phyloP scores from a whole-genome alignment of 2,113 vertebrate species.

The Cyrtonyx montezumae region DNA sequence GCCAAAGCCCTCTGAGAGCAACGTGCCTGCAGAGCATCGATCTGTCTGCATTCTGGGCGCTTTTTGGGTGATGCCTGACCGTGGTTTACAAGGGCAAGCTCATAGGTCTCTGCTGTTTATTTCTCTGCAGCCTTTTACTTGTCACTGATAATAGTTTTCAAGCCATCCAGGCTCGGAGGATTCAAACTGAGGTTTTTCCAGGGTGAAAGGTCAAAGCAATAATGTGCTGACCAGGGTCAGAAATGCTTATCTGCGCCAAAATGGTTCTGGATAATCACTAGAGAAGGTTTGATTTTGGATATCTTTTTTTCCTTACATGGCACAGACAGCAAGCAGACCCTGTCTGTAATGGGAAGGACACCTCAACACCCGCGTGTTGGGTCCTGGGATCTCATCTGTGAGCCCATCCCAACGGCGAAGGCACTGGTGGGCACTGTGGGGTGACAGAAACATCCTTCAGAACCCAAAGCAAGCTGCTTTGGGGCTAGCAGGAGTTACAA shows the following conservation, averaged over 20 bases:
- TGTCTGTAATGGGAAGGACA: not conserved
- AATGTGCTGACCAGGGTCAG: slow-evolving; percentile 43
- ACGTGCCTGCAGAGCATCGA: slow-evolving; percentile 61
- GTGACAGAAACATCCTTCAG: not conserved
- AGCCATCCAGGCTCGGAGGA: slow-evolving; percentile 43
- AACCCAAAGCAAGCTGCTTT: not conserved
- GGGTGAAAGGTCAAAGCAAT: slow-evolving; percentile 67
- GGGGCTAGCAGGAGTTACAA: not conserved
- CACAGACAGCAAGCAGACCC: not conserved
- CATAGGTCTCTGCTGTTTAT: slow-evolving; percentile 64
- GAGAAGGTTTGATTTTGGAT: not conserved
- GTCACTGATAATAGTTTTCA: slow-evolving; percentile 68
- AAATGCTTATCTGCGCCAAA: slow-evolving; percentile 57
- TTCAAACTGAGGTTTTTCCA: slow-evolving; percentile 25
- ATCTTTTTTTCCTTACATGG: not conserved
- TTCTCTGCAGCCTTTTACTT: slow-evolving; percentile 68
- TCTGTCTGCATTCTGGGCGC: slow-evolving; percentile 39
- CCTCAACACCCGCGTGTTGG: not conserved
- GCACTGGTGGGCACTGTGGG: fast-evolving
- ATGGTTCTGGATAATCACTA: slow-evolving; percentile 56
- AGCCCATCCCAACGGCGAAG: not conserved
- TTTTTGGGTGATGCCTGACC: slow-evolving; percentile 48
- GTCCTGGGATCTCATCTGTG: not conserved
- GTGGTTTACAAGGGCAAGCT: slow-evolving; percentile 53
- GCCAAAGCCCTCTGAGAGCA: slow-evolving; percentile 50